Conservation (phyloP, 1,140 invertebrate species). For the Drosophila rufa region DNA sequence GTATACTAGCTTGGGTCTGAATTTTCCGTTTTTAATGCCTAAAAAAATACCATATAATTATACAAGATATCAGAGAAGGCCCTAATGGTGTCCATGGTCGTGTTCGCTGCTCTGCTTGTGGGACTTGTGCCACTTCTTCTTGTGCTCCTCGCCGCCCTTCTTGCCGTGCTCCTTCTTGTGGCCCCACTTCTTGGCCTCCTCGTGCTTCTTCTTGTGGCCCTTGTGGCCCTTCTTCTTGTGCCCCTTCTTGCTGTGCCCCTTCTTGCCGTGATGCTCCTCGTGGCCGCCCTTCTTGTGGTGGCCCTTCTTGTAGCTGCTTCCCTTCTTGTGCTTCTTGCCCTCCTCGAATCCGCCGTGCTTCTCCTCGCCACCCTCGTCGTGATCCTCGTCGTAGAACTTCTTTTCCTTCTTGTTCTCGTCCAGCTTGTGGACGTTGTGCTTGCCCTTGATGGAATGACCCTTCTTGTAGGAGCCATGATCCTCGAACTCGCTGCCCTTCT, state of each 20-base stretch:
- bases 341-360: constrained; percentile 90
- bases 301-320: constrained; percentile 90
- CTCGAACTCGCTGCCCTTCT: constrained; percentile 88
- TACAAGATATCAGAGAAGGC: neutral
- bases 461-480: constrained; percentile 90
- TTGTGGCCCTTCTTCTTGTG: constrained; percentile 88
- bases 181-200: constrained; percentile 89
- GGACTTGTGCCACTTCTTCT: constrained; percentile 88
- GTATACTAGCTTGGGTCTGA: constrained; percentile 42
- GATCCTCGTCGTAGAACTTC: constrained; percentile 93
- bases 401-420: constrained; percentile 94
- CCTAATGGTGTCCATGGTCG: constrained; percentile 62
- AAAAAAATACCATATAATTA: constrained; percentile 2
- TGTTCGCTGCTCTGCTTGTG: constrained; percentile 73
- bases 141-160: constrained; percentile 88
- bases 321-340: constrained; percentile 89
- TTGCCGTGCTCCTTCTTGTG: constrained; percentile 89
- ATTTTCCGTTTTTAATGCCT: constrained; percentile 49
- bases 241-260: constrained; percentile 90
- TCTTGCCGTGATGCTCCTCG: constrained; percentile 90
- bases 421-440: constrained; percentile 91
- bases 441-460: constrained; percentile 91
- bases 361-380: constrained; percentile 90
- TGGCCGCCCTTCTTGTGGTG: constrained; percentile 90
- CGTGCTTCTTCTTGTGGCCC: constrained; percentile 89